Evolutionary conservation across 1,140 invertebrate genomes (phyloP).

Genomic region (Dolichoris vasculosae): DNA sequence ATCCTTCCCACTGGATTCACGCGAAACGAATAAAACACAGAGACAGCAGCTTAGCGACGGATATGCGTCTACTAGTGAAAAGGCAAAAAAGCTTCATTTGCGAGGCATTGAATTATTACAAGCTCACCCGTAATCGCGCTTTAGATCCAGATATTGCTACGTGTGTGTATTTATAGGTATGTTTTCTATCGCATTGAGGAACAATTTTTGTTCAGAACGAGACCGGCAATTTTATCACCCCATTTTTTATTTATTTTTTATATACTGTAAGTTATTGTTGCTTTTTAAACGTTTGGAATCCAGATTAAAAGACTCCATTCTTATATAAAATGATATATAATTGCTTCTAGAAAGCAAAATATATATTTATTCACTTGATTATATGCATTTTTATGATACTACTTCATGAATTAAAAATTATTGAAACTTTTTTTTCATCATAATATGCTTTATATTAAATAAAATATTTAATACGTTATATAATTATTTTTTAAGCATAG

Average conservation of each 20-base stretch:
- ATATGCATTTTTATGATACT: neutral
- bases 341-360: too few relatives aligned
- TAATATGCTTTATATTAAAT: neutral
- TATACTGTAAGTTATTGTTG: neutral
- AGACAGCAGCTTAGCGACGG: conserved; percentile 1
- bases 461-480: neutral
- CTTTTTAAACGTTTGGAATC: neutral
- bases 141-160: neutral
- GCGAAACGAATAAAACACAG: neutral
- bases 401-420: neutral
- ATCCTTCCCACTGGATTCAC: neutral
- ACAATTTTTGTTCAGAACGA: neutral
- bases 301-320: conserved; percentile 3
- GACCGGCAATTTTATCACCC: neutral
- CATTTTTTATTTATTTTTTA: neutral
- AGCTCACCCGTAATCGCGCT: neutral
- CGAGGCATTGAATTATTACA: conserved; percentile 1
- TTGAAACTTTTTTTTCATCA: neutral
- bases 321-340: neutral
- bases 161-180: too few relatives aligned
- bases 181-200: neutral
- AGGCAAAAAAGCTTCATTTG: conserved; percentile 2
- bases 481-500: too few relatives aligned
- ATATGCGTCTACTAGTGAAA: neutral
- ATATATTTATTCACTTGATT: too few relatives aligned